Percentiles rank a stretch among this genome's conserved stretches.
Evolutionary conservation across 2,888 invertebrate species (phyloP).

Genomic region (Himalopsyche tibetana): DNA sequence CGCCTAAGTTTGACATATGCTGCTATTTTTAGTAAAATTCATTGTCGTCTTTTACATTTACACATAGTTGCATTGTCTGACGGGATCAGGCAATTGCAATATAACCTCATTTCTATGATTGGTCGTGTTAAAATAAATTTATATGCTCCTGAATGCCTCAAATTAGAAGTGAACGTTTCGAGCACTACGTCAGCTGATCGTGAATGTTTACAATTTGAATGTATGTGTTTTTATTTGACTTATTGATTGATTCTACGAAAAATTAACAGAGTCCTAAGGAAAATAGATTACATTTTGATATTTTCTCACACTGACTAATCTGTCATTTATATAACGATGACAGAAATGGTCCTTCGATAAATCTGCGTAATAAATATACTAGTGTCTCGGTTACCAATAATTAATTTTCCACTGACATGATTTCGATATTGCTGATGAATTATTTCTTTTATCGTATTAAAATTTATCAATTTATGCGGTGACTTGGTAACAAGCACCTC

Average conservation of each 20-base stretch:
- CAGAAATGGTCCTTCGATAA: neutral
- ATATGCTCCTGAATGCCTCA: conserved; percentile 38
- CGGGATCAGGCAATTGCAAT: conserved; percentile 46
- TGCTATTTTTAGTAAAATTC: conserved; percentile 50
- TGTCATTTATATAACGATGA: conserved; percentile 3
- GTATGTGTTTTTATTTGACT: conserved; percentile 21
- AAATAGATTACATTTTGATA: neutral
- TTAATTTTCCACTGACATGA: neutral
- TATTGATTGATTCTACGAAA: conserved; percentile 9
- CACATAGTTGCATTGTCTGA: conserved; percentile 12
- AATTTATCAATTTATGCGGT: conserved; percentile 3
- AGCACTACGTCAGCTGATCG: conserved; percentile 62
- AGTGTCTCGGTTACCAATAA: neutral
- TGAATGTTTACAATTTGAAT: conserved; percentile 49
- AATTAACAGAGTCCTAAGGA: neutral
- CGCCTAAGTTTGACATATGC: conserved; percentile 52
- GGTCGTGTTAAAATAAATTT: conserved; percentile 34
- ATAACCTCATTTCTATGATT: conserved; percentile 52
- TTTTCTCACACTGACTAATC: neutral
- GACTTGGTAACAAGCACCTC: conserved; percentile 7
- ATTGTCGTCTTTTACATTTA: neutral
- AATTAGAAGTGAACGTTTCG: conserved; percentile 45
- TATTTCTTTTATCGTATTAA: conserved; percentile 6
- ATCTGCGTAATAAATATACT: neutral
- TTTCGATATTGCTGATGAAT: neutral